A percentile compares a stretch with the other conserved stretches of the same genome.
phyloP scores from a whole-genome alignment of 2,888 invertebrate species.

The Gibbula magus region DNA sequence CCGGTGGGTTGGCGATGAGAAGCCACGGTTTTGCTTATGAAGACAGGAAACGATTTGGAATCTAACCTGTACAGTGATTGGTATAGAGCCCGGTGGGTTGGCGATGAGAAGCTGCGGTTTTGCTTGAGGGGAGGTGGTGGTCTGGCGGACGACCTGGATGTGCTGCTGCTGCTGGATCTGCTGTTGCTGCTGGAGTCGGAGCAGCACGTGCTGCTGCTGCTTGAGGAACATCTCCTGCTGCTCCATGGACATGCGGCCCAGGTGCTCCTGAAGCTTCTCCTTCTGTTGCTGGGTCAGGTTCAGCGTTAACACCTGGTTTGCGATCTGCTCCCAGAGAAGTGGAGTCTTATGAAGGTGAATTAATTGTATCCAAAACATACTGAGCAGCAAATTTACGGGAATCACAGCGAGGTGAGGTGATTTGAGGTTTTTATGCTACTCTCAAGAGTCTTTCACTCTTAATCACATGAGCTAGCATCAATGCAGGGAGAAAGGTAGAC shows the following conservation, averaged over 20 bases:
- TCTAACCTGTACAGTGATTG: conserved; percentile 29
- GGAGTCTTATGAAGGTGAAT: too few species aligned
- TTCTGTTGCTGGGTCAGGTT: conserved; percentile 67
- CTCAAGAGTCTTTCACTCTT: too few species aligned
- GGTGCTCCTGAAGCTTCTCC: conserved; percentile 61
- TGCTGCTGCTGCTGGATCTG: conserved; percentile 44
- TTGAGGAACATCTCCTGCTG: conserved; percentile 68
- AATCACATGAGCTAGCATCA: too few species aligned
- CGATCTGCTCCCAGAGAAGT: conserved; percentile 57
- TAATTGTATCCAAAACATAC: too few species aligned
- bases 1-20: background rate
- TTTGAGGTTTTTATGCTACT: too few species aligned
- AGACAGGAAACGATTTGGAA: too few species aligned
- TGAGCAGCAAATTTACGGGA: too few species aligned
- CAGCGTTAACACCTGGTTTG: conserved; percentile 75
- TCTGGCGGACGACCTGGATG: background rate
- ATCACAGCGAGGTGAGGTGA: too few species aligned
- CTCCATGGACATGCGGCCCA: conserved; percentile 65
- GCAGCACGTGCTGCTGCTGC: conserved; percentile 61
- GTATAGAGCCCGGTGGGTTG: conserved; percentile 26
- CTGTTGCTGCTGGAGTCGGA: conserved; percentile 51
- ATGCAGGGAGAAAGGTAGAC: too few species aligned
- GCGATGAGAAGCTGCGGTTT: conserved; percentile 1
- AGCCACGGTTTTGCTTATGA: background rate
- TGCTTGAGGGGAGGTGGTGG: conserved; percentile 14